A percentile compares a stretch with the other conserved stretches of the same genome.
phyloP scores from a whole-genome alignment of 2,888 invertebrate genomes.

The Empis livida region DNA sequence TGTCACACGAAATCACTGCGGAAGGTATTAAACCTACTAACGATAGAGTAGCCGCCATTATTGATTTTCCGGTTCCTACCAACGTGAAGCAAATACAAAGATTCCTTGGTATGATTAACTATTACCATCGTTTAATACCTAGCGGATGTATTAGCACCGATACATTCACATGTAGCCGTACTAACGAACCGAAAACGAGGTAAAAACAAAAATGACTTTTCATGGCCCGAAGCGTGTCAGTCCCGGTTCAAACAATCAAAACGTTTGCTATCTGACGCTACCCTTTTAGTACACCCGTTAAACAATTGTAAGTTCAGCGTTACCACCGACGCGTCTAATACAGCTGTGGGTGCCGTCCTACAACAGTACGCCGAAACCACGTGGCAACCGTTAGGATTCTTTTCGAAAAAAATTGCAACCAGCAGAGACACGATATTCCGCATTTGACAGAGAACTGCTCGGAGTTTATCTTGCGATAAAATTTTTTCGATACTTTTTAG shows the following conservation, averaged over 20 bases:
- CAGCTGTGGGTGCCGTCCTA: conserved; percentile 16
- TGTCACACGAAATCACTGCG: not conserved
- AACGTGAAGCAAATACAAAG: not conserved
- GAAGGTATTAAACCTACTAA: not conserved
- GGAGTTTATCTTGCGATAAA: conserved; percentile 15
- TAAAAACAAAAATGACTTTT: not conserved
- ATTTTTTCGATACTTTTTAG: not conserved
- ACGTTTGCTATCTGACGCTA: not conserved
- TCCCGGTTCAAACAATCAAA: not conserved
- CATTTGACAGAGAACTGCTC: conserved; percentile 18
- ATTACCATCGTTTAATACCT: conserved; percentile 4
- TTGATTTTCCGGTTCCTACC: not conserved
- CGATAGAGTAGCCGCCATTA: not conserved
- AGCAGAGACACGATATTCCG: conserved; percentile 15
- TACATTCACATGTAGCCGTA: not conserved
- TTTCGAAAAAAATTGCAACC: conserved; percentile 16
- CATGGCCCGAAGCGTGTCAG: not conserved
- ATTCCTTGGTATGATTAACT: conserved; percentile 4
- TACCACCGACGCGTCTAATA: conserved; percentile 12
- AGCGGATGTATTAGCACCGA: not conserved
- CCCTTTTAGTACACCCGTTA: conserved; percentile 4
- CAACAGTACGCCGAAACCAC: conserved; percentile 12
- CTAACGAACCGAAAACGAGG: not conserved
- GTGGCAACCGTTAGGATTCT: conserved; percentile 18
- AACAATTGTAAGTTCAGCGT: not conserved